These are phyloP conservation scores for Streptopelia turtur DNA, from an alignment of 2,797 vertebrate species.

Conservation along the genomic window DNA sequence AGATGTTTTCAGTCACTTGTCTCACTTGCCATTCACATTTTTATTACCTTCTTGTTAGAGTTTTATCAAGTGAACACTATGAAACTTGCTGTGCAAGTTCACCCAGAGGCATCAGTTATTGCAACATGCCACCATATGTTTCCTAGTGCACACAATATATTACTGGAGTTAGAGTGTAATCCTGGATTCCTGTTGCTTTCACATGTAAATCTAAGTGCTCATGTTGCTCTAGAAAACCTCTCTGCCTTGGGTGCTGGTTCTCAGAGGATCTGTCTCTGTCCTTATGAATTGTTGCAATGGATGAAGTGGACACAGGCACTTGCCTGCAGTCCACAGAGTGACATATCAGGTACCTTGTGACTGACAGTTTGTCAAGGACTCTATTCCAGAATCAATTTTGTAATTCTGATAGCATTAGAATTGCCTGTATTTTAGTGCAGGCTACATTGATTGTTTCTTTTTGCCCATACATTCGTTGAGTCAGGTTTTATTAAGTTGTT, in stretches of 20 bases:
- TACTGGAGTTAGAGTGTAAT: background rate
- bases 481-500: slow-evolving; percentile 18
- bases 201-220: background rate
- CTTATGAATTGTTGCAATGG: background rate
- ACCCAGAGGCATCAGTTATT: background rate
- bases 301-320: background rate
- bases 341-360: background rate
- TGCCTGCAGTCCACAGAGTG: background rate
- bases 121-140: background rate
- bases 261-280: background rate
- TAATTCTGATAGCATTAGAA: background rate
- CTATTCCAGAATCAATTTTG: background rate
- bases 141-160: background rate
- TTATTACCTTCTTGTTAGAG: background rate
- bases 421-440: background rate
- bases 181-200: background rate
- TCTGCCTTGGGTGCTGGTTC: background rate
- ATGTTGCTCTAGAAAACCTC: background rate
- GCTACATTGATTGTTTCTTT: background rate
- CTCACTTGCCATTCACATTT: background rate
- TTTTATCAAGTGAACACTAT: background rate
- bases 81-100: background rate
- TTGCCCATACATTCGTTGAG: background rate
- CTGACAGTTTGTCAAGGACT: background rate
- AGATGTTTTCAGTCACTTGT: slow-evolving; percentile 1